Conservation (phyloP, 2,888 invertebrate species). For the Agrochola litura region DNA sequence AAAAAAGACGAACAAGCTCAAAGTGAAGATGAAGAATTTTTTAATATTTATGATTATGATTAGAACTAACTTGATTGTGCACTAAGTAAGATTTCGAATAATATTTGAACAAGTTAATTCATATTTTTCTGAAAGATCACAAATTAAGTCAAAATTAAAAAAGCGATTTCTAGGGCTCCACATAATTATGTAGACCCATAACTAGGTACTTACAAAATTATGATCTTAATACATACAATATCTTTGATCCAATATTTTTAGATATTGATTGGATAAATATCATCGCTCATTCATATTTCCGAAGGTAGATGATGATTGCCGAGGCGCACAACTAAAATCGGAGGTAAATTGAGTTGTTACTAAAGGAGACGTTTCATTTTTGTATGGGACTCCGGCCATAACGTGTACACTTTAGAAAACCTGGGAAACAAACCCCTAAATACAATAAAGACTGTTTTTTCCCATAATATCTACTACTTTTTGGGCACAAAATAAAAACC, state of each 20-base stretch:
- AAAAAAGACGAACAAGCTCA: background rate
- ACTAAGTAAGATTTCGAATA: background rate
- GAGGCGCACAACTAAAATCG: background rate
- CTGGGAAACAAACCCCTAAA: too few species aligned
- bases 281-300: background rate
- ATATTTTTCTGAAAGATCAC: background rate
- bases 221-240: too few species aligned
- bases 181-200: background rate
- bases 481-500: too few species aligned
- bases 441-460: too few species aligned
- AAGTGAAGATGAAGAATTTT: slow-evolving; percentile 26
- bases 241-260: background rate
- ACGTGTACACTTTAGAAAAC: too few species aligned
- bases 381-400: too few species aligned
- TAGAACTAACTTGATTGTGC: background rate
- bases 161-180: background rate
- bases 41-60: slow-evolving; percentile 19
- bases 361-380: too few species aligned
- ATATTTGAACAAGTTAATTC: background rate
- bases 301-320: background rate
- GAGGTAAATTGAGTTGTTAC: too few species aligned
- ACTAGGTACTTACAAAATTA: background rate
- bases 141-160: background rate
- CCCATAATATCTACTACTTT: too few species aligned
- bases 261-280: background rate